These are phyloP conservation scores for Drosophila virilis DNA, from an alignment of 1,140 invertebrate species.

Conservation along the genomic window DNA sequence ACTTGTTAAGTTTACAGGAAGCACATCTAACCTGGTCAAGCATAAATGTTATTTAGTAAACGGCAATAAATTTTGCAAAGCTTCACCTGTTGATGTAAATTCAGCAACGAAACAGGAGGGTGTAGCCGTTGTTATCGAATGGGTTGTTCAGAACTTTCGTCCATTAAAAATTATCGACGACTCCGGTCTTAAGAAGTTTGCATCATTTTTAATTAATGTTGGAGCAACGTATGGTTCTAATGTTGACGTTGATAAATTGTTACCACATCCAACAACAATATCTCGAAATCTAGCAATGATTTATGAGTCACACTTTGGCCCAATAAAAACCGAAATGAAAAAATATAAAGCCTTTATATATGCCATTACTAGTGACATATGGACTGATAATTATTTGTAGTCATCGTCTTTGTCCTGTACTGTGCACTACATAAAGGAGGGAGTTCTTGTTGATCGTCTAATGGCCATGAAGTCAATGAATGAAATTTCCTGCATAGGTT, in stretches of 20 bases:
- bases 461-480: conserved; percentile 22
- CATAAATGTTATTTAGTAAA: no score
- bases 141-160: conserved; percentile 24
- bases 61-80: no score
- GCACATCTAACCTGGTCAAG: no score
- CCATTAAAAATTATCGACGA: conserved; percentile 40
- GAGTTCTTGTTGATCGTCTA: conserved; percentile 10
- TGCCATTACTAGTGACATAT: conserved; percentile 19
- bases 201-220: conserved; percentile 28
- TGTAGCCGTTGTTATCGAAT: conserved; percentile 19
- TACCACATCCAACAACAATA: conserved; percentile 32
- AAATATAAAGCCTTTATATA: conserved; percentile 20
- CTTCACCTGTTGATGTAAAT: no score
- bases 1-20: no score
- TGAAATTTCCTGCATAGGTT: conserved; percentile 8
- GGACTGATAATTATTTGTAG: conserved; percentile 26
- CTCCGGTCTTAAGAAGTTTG: conserved; percentile 16
- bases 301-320: conserved; percentile 2
- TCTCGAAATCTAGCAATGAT: conserved; percentile 17
- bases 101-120: conserved; percentile 10
- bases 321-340: conserved; percentile 19
- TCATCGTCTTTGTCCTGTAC: conserved; percentile 3
- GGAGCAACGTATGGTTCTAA: conserved; percentile 28
- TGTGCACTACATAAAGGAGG: conserved; percentile 17
- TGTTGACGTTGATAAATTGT: conserved; percentile 29